Evolutionary conservation across 2,888 invertebrate species (phyloP), one percentile per base, ranked within the genome.

Genomic region (Eledone cirrhosa): DNA sequence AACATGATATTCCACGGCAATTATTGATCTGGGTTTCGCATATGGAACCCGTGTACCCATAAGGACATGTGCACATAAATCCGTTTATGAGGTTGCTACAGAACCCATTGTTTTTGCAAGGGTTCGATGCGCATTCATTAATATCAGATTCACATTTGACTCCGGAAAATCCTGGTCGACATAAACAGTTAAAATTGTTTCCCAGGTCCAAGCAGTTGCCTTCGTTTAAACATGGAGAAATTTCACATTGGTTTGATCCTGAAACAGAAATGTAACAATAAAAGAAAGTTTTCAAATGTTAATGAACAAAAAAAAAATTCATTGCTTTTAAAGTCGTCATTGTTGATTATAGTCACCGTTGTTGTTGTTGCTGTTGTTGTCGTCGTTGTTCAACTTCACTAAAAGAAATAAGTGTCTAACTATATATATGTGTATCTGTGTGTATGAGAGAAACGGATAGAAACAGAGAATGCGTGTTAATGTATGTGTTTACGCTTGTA

Each of bases 61-160:
- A 14, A 3, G 72, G 72, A 19, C 72, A 72, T 14, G 3, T 33
- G 22, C 72, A 72, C 13, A 72, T 24, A 31, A 72, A 72, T 0
- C 72, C 72, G 72, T 72, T 72, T n/a, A 72, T 72, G 22, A 41
- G 31, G 41, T 72, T 31, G 19, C 33, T 72, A 24, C 72, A 72
- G 33, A 41, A 14, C 2, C 72, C 72, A 5, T 41, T 41, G 27
- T 72, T 72, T 11, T n/a, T 0, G 22, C 72, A 72, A 3, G 72
- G 72, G n/a, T 72, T 72, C 7, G 72, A 72, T 22, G 19, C 72
- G 22, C 72, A 72, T 41, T 72, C 72, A 13, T 72, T n/a, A n/a
- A 72, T 1, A 13, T 72, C n/a, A 41, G 41, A 72, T 22, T 72
- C 72, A n/a, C 72, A 72, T n/a, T 22, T 72, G 11, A 22, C 11